Conservation (phyloP, 2,888 invertebrate genomes). For the Agapetus fuscipes region DNA sequence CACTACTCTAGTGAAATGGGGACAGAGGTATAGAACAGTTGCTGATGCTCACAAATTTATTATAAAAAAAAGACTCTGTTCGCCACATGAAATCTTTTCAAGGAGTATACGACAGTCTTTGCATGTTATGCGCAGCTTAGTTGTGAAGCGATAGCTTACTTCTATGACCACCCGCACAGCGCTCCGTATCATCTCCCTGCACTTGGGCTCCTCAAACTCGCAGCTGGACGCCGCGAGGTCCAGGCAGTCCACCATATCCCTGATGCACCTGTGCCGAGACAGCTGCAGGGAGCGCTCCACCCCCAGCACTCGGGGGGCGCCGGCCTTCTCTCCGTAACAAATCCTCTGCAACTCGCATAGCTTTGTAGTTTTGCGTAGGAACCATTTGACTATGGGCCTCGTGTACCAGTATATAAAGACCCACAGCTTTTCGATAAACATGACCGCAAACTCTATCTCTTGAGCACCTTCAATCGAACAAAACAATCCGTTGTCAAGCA, state of each 20-base stretch:
- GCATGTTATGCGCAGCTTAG: too few relatives aligned
- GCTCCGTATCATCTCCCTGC: slow-evolving; percentile 5
- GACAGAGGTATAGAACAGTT: too few relatives aligned
- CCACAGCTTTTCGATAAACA: slow-evolving; percentile 12
- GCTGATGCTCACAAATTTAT: too few relatives aligned
- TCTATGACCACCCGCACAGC: slow-evolving; percentile 28
- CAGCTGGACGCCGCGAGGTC: slow-evolving; percentile 46
- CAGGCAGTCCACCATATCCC: slow-evolving; percentile 55
- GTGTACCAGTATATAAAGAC: slow-evolving; percentile 46
- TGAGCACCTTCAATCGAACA: too few relatives aligned
- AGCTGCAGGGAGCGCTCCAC: slow-evolving; percentile 67
- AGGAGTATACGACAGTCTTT: too few relatives aligned
- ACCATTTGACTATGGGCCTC: slow-evolving; percentile 85
- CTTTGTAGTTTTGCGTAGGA: slow-evolving; percentile 73
- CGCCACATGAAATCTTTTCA: too few relatives aligned
- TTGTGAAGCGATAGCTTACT: too few relatives aligned
- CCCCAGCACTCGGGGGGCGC: slow-evolving; percentile 59
- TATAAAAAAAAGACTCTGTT: too few relatives aligned
- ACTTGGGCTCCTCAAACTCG: slow-evolving; percentile 20
- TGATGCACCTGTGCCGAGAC: slow-evolving; percentile 59
- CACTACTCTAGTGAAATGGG: too few relatives aligned
- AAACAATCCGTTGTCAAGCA: too few relatives aligned
- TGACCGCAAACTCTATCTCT: slow-evolving; percentile 2
- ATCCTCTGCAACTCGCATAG: slow-evolving; percentile 89
- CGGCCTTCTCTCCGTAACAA: slow-evolving; percentile 72